These are phyloP conservation scores for Hypena proboscidalis DNA, from an alignment of 2,888 invertebrate species.

Conservation along the genomic window DNA sequence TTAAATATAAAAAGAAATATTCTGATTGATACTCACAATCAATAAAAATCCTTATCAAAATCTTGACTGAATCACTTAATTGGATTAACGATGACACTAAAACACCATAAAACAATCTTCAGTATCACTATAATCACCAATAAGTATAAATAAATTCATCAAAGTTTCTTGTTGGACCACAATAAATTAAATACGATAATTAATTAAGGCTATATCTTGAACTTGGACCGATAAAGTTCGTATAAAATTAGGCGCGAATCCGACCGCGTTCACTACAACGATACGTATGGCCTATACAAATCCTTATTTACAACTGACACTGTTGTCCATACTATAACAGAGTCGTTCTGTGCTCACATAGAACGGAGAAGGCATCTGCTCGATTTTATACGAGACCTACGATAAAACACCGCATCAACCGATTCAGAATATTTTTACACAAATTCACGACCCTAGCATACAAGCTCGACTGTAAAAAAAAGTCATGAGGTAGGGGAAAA, in stretches of 20 bases:
- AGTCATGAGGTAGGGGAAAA: constrained; percentile 82
- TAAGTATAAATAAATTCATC: constrained; percentile 57
- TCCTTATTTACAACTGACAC: constrained; percentile 85
- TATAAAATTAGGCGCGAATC: constrained; percentile 56
- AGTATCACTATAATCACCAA: constrained; percentile 64
- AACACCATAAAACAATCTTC: constrained; percentile 70
- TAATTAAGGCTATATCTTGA: constrained; percentile 45
- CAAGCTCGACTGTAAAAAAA: constrained; percentile 81
- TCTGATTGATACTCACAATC: constrained; percentile 64
- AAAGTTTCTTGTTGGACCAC: constrained; percentile 75
- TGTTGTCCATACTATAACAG: constrained; percentile 79
- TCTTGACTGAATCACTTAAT: constrained; percentile 61
- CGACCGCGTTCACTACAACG: constrained; percentile 69
- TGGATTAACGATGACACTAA: constrained; percentile 65
- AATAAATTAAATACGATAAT: constrained; percentile 45
- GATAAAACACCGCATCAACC: constrained; percentile 70
- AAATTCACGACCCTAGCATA: constrained; percentile 79
- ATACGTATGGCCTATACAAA: constrained; percentile 84
- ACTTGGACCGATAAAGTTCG: constrained; percentile 52
- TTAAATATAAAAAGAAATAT: constrained; percentile 11
- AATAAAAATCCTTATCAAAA: constrained; percentile 64
- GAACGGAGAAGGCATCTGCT: constrained; percentile 74
- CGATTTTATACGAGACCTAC: constrained; percentile 64
- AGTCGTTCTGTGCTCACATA: constrained; percentile 71
- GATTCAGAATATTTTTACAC: constrained; percentile 76